A percentile compares a stretch with the other conserved stretches of the same genome.
These are phyloP conservation scores for Stenichneumon culpator DNA, from an alignment of 2,888 invertebrate species.

Conservation along the genomic window DNA sequence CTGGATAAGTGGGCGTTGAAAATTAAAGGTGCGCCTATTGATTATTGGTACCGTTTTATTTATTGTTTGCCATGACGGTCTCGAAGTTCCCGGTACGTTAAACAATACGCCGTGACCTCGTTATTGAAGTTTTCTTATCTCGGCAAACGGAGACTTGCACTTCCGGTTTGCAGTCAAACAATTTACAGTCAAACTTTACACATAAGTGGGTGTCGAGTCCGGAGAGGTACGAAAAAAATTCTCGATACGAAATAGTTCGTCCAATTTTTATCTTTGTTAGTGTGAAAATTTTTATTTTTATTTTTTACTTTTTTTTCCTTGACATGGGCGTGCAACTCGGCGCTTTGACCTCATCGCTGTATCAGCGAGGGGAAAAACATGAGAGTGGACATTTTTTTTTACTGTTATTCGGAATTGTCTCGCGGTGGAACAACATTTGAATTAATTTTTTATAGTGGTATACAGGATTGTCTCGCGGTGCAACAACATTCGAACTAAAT, in stretches of 20 bases:
- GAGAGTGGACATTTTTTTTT: conserved; percentile 6
- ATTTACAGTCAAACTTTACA: neutral
- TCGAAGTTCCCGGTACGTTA: neutral
- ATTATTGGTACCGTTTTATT: conserved; percentile 2
- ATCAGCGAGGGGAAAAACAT: conserved; percentile 1
- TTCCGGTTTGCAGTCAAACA: conserved; percentile 25
- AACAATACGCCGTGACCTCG: conserved; percentile 37
- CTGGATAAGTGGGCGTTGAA: neutral
- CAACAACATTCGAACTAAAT: neutral
- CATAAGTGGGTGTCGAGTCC: neutral
- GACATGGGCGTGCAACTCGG: neutral
- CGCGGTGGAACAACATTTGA: no score
- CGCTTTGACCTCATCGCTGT: conserved; percentile 24
- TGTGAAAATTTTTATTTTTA: neutral
- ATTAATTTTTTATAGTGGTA: neutral
- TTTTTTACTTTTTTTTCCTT: neutral
- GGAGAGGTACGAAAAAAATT: no score
- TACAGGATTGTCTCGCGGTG: no score
- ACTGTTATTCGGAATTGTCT: neutral
- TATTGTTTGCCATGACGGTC: neutral
- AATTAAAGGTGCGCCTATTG: neutral
- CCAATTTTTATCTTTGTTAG: neutral
- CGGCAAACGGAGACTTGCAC: conserved; percentile 26
- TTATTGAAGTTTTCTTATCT: conserved; percentile 36
- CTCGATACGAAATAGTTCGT: neutral